phyloP scores from a whole-genome alignment of 2,113 vertebrate species.

The Mohoua ochrocephala region DNA sequence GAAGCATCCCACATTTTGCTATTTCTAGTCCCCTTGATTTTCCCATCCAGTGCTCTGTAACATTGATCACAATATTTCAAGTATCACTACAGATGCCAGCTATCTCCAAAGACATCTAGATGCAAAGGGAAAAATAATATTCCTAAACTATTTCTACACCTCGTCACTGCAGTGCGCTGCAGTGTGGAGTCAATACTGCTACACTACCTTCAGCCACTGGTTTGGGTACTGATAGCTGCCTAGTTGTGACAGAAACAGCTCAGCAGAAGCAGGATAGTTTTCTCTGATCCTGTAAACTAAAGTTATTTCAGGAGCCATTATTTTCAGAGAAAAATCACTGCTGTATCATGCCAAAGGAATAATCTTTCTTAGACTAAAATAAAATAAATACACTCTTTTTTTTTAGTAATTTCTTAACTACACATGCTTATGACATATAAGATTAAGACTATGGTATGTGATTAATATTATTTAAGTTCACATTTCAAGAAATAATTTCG shows the following conservation, averaged over 20 bases:
- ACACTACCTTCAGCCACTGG: neutral
- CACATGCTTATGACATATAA: neutral
- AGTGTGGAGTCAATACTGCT: neutral
- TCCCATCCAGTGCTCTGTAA: conserved; percentile 6
- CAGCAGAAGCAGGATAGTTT: neutral
- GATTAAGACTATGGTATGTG: neutral
- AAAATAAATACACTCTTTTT: neutral
- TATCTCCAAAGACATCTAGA: neutral
- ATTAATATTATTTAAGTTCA: neutral
- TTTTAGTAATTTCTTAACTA: neutral
- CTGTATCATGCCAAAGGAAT: neutral
- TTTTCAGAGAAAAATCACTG: neutral
- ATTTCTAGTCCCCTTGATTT: conserved; percentile 45
- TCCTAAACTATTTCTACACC: neutral
- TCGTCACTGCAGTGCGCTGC: neutral
- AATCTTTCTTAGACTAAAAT: neutral
- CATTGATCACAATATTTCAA: conserved; percentile 19
- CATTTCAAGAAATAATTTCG: neutral
- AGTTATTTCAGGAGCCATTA: neutral
- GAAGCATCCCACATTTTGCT: conserved; percentile 49
- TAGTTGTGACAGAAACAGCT: neutral
- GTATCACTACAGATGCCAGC: neutral
- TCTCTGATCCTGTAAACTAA: neutral
- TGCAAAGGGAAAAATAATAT: neutral
- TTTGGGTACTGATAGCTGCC: neutral